Base-by-base conservation (phyloP, 92 coral and sea anemone genomes). In the Bergia puertoricense region DNA sequence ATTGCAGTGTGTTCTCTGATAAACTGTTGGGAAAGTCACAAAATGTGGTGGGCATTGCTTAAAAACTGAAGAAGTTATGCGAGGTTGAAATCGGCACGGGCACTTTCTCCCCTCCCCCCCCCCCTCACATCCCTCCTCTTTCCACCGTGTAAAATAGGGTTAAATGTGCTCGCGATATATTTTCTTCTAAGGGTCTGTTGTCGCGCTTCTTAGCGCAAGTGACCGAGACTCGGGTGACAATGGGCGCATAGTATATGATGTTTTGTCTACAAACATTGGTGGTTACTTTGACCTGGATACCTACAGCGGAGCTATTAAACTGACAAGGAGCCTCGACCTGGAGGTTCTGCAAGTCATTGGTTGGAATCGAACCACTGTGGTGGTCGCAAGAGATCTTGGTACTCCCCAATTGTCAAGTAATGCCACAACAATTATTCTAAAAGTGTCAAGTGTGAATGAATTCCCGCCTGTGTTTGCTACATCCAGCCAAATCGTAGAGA, bases 211-310 rank as follows among this genome's bases (percentile, higher is more conserved):
- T 89, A 94, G 50, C 72, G 98, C 98, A 42, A 91, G 89, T 41
- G 98, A 95, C 81, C 89, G 43, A 10, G 98, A 95, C 92, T 92
- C 94, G 44, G 90, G 91, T 41, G 90, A 83, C 18, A 93, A 95
- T 56, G 96, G 96, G 36, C 94, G 91, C 36, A 89, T 95, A 23
- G 69, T 86, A 79, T 95, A 89, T 81, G 77, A 68, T 41, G 91
- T 95, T 89, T 69, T 57, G 40, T 79, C 93, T 57, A 95, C 96
- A 74, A 90, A 92, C 89, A 68, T 83, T 16, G 92, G 80, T 57
- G 91, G 89, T 20, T 94, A 74, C 85, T 94, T 95, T 88, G 81
- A 44, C 65, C 18, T 95, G 18, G 51, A 77, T 82, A 65, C 95
- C 42, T 42, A 59, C 77, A 89, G 92, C 62, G 98, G 98, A 22